Conservation (phyloP, 2,797 vertebrate species). For the Melanitta fusca region DNA sequence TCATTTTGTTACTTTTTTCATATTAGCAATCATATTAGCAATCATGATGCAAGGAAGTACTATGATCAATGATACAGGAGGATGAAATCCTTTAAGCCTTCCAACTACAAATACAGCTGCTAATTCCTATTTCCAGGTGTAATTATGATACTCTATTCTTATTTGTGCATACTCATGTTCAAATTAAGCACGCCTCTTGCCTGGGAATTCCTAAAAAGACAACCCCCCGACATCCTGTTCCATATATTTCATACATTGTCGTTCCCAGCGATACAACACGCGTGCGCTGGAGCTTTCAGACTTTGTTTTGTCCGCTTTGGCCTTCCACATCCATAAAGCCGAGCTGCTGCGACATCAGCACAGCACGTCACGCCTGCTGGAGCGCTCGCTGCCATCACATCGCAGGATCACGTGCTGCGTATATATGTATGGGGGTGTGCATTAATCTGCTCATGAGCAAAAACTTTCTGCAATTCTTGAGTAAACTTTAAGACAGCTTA, state of each 20-base stretch:
- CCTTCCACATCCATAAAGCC: background rate
- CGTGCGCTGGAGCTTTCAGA: background rate
- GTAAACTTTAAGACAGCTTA: rapidly evolving
- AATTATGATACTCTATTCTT: background rate
- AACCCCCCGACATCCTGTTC: background rate
- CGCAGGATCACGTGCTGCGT: rapidly evolving
- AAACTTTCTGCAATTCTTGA: background rate
- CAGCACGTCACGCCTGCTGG: background rate
- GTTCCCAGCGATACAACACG: background rate
- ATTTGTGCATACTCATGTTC: background rate
- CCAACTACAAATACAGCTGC: background rate
- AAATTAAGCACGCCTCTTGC: background rate
- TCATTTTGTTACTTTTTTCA: background rate
- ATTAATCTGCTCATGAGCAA: background rate
- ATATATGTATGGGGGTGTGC: rapidly evolving
- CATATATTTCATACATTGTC: rapidly evolving
- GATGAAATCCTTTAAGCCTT: background rate
- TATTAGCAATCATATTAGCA: background rate
- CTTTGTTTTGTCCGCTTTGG: background rate
- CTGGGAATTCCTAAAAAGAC: background rate
- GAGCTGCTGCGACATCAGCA: background rate
- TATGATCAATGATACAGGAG: background rate
- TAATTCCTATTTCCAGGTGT: background rate
- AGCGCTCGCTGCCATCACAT: background rate
- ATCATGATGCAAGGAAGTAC: background rate